Conservation (phyloP, 2,797 vertebrate species). For the Hippoglossus hippoglossus region DNA sequence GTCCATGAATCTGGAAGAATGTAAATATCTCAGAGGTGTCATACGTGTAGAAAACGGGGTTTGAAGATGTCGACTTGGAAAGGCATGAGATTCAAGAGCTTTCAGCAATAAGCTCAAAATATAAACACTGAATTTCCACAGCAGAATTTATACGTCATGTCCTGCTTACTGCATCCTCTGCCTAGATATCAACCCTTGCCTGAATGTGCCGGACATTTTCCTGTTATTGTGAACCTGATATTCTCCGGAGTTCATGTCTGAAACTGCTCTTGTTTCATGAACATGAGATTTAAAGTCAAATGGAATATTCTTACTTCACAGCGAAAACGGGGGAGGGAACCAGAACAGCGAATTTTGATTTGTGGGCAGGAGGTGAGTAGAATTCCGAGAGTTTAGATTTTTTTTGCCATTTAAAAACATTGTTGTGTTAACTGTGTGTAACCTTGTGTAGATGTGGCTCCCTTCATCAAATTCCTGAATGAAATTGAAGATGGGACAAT, state of each 20-base stretch:
- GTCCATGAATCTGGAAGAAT: too few relatives aligned
- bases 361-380: conserved; percentile 96
- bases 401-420: neutral
- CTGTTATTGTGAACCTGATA: too few relatives aligned
- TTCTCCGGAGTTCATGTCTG: neutral
- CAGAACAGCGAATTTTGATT: conserved; percentile 89
- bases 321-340: conserved; percentile 88
- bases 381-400: neutral
- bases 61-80: too few relatives aligned
- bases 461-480: conserved; percentile 91
- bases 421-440: neutral
- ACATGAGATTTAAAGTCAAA: neutral
- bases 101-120: too few relatives aligned
- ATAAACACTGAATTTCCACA: too few relatives aligned
- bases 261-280: neutral
- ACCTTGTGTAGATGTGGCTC: conserved; percentile 86
- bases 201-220: too few relatives aligned
- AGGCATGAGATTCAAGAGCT: too few relatives aligned
- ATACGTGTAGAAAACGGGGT: too few relatives aligned
- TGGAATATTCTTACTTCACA: conserved; percentile 49
- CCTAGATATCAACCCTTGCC: too few relatives aligned
- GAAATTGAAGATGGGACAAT: conserved; percentile 91
- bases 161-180: too few relatives aligned
- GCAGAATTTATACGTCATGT: too few relatives aligned
- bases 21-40: too few relatives aligned